Evolutionary conservation across 2,113 vertebrate genomes (phyloP).

Genomic region (Scatophagus argus): DNA sequence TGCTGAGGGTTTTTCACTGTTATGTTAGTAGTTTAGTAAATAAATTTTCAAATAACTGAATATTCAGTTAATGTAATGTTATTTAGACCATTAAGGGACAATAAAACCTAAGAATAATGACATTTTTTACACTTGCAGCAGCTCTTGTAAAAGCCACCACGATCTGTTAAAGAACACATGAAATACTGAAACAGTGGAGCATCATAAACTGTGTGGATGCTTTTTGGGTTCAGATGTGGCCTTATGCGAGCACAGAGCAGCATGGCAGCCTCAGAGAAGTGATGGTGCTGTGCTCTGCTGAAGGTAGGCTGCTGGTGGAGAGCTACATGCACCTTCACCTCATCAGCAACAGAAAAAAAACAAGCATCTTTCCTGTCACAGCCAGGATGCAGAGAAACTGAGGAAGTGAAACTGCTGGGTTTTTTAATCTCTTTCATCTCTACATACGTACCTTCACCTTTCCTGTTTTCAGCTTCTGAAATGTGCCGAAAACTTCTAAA

Average conservation of each 20-base stretch:
- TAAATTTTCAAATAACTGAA: not conserved
- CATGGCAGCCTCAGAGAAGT: slow-evolving; percentile 6
- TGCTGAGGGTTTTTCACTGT: no score
- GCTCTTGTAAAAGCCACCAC: no score
- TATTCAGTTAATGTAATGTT: no score
- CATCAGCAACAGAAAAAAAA: slow-evolving; percentile 10
- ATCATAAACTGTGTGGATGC: not conserved
- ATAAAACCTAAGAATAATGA: no score
- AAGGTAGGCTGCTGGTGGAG: slow-evolving; percentile 40
- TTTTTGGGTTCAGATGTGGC: not conserved
- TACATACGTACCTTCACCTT: not conserved
- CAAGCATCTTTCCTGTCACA: slow-evolving; percentile 22
- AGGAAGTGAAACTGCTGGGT: slow-evolving; percentile 29
- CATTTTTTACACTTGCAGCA: no score
- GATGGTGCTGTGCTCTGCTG: slow-evolving; percentile 21
- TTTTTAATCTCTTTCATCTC: not conserved
- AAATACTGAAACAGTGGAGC: not conserved
- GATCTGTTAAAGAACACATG: not conserved
- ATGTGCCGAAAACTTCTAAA: no score
- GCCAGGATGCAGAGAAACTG: not conserved
- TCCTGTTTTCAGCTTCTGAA: not conserved
- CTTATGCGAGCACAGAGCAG: not conserved
- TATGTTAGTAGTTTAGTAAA: not conserved
- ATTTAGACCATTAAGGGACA: no score
- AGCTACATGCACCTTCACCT: slow-evolving; percentile 55